Evolutionary conservation across 2,888 invertebrate genomes (phyloP).

Genomic region (Spodoptera exigua): DNA sequence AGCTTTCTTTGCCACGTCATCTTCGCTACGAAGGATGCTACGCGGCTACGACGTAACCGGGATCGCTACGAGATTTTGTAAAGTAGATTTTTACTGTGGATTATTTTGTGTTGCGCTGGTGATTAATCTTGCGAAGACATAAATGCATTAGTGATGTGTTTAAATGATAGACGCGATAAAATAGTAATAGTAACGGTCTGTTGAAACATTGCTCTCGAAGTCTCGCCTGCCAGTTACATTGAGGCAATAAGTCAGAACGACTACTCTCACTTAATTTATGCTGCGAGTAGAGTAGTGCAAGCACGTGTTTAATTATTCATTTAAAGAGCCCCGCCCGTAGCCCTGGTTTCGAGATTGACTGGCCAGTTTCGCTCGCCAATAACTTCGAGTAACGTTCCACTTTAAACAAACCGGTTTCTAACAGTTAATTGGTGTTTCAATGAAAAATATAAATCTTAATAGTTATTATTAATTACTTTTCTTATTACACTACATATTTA

Average conservation of each 20-base stretch:
- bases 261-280: conserved; percentile 48
- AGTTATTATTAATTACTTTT: conserved; percentile 6
- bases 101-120: too few relatives aligned
- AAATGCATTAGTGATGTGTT: not conserved
- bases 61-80: conserved; percentile 32
- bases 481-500: too few relatives aligned
- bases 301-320: conserved; percentile 63
- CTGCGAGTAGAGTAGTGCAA: conserved; percentile 34
- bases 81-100: not conserved
- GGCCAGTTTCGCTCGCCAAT: conserved; percentile 38
- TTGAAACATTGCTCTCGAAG: conserved; percentile 23
- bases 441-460: conserved; percentile 28
- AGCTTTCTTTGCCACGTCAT: conserved; percentile 55
- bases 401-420: conserved; percentile 49
- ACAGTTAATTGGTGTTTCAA: conserved; percentile 34
- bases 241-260: conserved; percentile 27
- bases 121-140: too few relatives aligned
- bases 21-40: conserved; percentile 59
- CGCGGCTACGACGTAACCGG: conserved; percentile 57
- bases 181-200: conserved; percentile 2
- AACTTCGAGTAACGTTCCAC: conserved; percentile 46
- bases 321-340: conserved; percentile 48
- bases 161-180: conserved; percentile 7
- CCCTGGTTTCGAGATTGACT: conserved; percentile 49
- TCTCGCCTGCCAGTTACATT: conserved; percentile 8